Evolutionary conservation across 1,140 invertebrate species (phyloP), one percentile per base, ranked within the genome.

Genomic region (Mercenaria mercenaria): DNA sequence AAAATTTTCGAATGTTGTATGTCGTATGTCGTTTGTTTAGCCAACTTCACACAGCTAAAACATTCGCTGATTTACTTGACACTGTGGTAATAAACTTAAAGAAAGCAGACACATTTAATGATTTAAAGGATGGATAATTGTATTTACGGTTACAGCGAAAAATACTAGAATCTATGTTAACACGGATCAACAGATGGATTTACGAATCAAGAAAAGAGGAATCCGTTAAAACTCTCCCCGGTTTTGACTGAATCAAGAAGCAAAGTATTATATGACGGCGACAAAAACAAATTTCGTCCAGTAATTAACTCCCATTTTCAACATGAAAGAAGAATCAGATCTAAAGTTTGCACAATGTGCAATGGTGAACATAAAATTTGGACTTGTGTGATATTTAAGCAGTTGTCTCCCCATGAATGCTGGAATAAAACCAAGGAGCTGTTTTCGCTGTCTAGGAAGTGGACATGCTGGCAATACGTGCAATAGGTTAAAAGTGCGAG

Each of bases 21-120:
- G n/a, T n/a, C n/a, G n/a, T n/a, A n/a, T n/a, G n/a, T n/a, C n/a
- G n/a, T n/a, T n/a, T n/a, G n/a, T n/a, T n/a, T n/a, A n/a, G n/a
- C n/a, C n/a, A n/a, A n/a, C n/a, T n/a, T n/a, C n/a, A n/a, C n/a
- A n/a, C 6, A 23, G 52, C 61, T 37, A 56, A 82, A 64, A 37
- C 8, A 32, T 82, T 61, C 18, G 79, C 79, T 61, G 79, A 82
- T 82, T 64, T 64, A 32, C 26, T 82, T 23, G 79, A 82, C 29
- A 82, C 61, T 23, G 56, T 56, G 6, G 8, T 82, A 3, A 64
- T 82, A 6, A 64, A 61, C 15, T 11, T 80, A 26, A 26, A 59
- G 56, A 47, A 80, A 39, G n/a, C 3, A 10, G 43, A 13, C 15
- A 26, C n/a, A 1, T 6, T 10, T 3, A 56, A 64, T 26, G 15